Base-by-base conservation (phyloP, 1,140 invertebrate genomes). In the Tigriopus japonicus region DNA sequence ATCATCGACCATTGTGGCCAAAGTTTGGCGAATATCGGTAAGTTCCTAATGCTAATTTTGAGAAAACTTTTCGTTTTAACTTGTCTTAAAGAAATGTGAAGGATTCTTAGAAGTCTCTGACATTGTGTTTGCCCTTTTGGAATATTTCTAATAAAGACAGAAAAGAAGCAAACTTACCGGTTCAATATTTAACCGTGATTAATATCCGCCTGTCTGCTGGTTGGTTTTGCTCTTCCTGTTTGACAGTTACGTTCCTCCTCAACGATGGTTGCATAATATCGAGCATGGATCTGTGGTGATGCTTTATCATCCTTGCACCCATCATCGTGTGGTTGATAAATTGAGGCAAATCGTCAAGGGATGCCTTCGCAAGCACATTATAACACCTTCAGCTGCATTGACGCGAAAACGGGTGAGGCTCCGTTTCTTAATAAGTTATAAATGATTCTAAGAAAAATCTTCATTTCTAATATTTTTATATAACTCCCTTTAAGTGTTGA, bases 251-350 rank as follows among this genome's bases (percentile, higher is more conserved):
- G 62, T 90, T 42, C 88, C 88, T 7, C 76, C 72, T 55, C 86
- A 92, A 69, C 72, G 88, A 65, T 92, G 86, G 84, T 63, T 91
- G 7, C 86, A 89, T 66, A 87, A 78, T 70, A 71, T 91, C 40
- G 87, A 90, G 77, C 87, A 91, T 71, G 87, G 88, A 56, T 81
- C 81, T 3, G 74, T 91, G 42, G 83, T 87, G 0, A 81, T 89
- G 77, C 70, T 92, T 9, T 90, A 89, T 68, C 86, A 93, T 76
- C 88, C 88, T 1, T 93, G 88, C 73, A 82, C 85, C 9, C 78
- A 85, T 71, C 73, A 72, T 1, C 62, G 73, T 6, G 76, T 85
- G 73, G 77, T 90, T 0, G 68, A 79, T 41, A 64, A 71, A 52
- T 71, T 91, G 59, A 79, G 76, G 67, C 69, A 72, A 49, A 62